Base-by-base conservation (phyloP, 1,140 invertebrate genomes). In the Bacillus rossius region DNA sequence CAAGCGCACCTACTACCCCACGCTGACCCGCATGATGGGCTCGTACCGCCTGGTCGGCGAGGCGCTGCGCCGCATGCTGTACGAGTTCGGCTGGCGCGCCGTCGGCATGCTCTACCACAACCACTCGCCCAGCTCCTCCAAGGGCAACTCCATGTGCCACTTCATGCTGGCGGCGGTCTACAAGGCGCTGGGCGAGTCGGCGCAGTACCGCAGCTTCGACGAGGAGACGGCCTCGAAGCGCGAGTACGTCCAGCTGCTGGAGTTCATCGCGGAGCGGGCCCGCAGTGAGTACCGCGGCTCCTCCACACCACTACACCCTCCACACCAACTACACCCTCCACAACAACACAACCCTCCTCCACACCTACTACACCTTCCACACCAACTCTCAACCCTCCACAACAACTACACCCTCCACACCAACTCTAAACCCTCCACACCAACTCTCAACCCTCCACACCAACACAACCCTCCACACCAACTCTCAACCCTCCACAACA, bases 11-110 rank as follows among this genome's bases (percentile, higher is more conserved):
- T 73, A 80, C 59, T 96, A 88, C 71, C 82, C 82, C 1, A 85
- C 90, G 0, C 75, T 96, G 10, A 96, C 91, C 1, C 79, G 93
- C 37, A 84, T 96, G 75, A 92, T 92, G 78, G 89, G 92, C 0
- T 87, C 87, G 40, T 89, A 92, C 73, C 81, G 77, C 50, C 82
- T 88, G 66, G 81, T 89, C 2, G 88, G 86, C 4, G 79, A 81
- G 57, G 88, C 89, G 13, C 78, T 93, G 1, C 71, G 77, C 1
- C 75, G 83, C 38, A 84, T 92, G 13, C 70, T 89, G 1, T 72
- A 78, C 66, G 79, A 81, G 26, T 91, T 89, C 68, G 80, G 84
- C 10, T 92, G 90, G 89, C 78, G 79, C 14, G 76, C 81, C 14
- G 75, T 84, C 3, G 84, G 83, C 2, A 79, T 89, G 62, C 72